phyloP scores from a whole-genome alignment of 2,113 vertebrate genomes.

The Eublepharis macularius region DNA sequence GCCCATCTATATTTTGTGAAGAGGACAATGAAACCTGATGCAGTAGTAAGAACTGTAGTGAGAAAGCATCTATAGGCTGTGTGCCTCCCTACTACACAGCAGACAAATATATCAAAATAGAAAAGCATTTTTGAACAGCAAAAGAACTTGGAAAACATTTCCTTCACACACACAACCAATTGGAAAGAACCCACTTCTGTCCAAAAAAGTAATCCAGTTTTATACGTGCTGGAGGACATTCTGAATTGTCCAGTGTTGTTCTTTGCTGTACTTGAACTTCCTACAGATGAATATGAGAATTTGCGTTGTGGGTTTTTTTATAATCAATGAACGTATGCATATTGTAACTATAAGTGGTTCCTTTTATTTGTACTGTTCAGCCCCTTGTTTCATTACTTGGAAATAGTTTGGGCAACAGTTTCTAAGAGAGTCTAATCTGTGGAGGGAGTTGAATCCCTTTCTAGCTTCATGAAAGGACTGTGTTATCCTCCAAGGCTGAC shows the following conservation, averaged over 20 bases:
- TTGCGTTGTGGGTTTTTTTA: neutral
- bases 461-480: conserved; percentile 62
- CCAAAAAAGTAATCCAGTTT: neutral
- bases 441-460: conserved; percentile 64
- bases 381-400: conserved; percentile 53
- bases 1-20: too few relatives aligned
- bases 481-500: conserved; percentile 51
- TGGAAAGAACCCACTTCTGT: neutral
- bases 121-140: too few relatives aligned
- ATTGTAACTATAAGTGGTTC: conserved; percentile 32
- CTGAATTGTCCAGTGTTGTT: neutral
- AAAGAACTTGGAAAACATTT: too few relatives aligned
- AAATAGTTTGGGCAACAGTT: conserved; percentile 65
- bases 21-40: too few relatives aligned
- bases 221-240: neutral
- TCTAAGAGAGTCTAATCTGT: conserved; percentile 60
- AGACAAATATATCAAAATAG: too few relatives aligned
- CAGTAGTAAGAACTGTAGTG: too few relatives aligned
- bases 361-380: conserved; percentile 48
- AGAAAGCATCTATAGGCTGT: too few relatives aligned
- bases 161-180: too few relatives aligned
- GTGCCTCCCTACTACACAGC: too few relatives aligned
- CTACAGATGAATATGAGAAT: neutral
- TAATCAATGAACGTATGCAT: neutral
- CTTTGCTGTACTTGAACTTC: neutral